Conservation (phyloP, 2,113 vertebrate species). For the Alligator sinensis region DNA sequence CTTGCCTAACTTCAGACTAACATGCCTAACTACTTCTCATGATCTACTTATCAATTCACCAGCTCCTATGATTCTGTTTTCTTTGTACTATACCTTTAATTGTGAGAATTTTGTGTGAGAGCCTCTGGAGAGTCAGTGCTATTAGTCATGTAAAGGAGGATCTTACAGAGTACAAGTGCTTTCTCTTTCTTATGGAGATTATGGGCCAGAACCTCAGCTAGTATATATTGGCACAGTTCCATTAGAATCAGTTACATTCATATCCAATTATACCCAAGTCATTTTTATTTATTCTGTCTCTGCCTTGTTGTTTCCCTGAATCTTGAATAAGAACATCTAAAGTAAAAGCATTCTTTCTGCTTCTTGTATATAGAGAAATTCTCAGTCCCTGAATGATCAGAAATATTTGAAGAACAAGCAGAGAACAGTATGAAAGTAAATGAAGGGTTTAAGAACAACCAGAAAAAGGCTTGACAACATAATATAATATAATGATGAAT, state of each 20-base stretch:
- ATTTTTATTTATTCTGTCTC: neutral
- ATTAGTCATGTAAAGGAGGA: too few species aligned
- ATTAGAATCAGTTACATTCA: neutral
- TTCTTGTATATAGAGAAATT: fast-evolving
- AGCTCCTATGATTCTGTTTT: neutral
- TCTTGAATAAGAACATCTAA: neutral
- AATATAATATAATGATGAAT: neutral
- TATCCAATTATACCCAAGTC: neutral
- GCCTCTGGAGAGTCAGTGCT: too few species aligned
- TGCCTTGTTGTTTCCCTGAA: neutral
- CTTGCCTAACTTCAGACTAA: too few species aligned
- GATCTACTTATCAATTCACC: too few species aligned
- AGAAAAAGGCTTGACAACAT: neutral
- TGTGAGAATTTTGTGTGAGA: too few species aligned
- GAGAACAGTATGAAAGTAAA: neutral
- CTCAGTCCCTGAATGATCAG: neutral
- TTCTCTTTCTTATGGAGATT: neutral
- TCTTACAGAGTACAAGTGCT: neutral
- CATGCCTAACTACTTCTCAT: too few species aligned
- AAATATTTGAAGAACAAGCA: neutral
- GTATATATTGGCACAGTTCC: neutral
- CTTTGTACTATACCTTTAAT: neutral
- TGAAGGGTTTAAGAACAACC: neutral
- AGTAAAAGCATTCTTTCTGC: neutral
- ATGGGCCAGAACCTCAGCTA: neutral